phyloP scores from a whole-genome alignment of 2,113 vertebrate genomes.

The Solea solea region DNA sequence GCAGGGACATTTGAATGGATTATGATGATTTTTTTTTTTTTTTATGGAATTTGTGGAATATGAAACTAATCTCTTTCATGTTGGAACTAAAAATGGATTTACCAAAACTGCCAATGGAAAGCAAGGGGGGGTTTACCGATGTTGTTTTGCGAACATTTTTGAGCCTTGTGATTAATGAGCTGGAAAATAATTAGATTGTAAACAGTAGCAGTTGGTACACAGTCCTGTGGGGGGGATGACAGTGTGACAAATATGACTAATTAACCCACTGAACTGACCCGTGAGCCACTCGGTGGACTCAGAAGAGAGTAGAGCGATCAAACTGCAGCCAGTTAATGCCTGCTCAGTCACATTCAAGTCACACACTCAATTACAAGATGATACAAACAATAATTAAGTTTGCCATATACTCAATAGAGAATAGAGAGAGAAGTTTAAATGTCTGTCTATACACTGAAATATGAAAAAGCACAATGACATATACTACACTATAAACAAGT shows the following conservation, averaged over 20 bases:
- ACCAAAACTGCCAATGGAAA: slow-evolving; percentile 2
- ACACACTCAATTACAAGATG: neutral
- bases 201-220: slow-evolving; percentile 65
- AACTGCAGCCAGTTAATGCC: slow-evolving; percentile 19
- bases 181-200: slow-evolving; percentile 59
- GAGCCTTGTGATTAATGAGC: slow-evolving; percentile 58
- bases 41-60: neutral
- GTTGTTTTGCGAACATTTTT: slow-evolving; percentile 7
- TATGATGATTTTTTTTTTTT: neutral
- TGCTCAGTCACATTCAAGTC: slow-evolving; percentile 37
- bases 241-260: slow-evolving; percentile 66
- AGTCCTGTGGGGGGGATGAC: slow-evolving; percentile 41
- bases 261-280: slow-evolving; percentile 68
- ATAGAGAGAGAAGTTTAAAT: no score
- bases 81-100: slow-evolving; percentile 8
- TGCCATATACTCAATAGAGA: no score
- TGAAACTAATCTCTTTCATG: neutral
- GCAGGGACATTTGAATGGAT: neutral
- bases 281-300: slow-evolving; percentile 39
- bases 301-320: slow-evolving; percentile 35
- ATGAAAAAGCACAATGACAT: no score
- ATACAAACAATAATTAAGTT: neutral
- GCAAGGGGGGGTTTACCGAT: slow-evolving; percentile 10
- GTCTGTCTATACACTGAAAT: no score
- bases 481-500: neutral